Evolutionary conservation across 2,113 vertebrate species (phyloP).

Genomic region (Halichoerus grypus): DNA sequence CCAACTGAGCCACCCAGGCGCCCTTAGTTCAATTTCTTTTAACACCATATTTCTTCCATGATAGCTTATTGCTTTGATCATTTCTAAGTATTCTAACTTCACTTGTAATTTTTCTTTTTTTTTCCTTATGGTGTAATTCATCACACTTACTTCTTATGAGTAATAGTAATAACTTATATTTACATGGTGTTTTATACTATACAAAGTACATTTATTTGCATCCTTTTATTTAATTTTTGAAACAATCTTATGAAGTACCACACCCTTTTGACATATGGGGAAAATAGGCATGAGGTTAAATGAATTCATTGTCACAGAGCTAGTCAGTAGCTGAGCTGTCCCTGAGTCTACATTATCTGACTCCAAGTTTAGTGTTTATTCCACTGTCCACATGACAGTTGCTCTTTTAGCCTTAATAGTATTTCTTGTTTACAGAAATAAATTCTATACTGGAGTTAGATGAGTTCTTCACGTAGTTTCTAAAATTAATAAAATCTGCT

Average conservation of each 20-base stretch:
- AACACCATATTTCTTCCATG: not conserved
- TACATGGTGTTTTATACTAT: not conserved
- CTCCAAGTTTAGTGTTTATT: not conserved
- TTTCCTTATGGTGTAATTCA: not conserved
- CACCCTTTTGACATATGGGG: not conserved
- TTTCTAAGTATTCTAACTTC: not conserved
- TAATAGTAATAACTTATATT: not conserved
- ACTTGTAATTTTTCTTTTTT: constrained; percentile 18
- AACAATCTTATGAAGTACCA: not conserved
- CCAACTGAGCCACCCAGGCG: no score
- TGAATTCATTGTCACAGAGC: not conserved
- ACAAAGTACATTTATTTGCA: not conserved
- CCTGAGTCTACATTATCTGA: not conserved
- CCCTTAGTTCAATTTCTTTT: not conserved
- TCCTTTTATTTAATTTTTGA: constrained; percentile 39
- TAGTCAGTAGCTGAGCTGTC: not conserved
- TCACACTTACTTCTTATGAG: not conserved
- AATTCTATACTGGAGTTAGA: not conserved
- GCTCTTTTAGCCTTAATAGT: not conserved
- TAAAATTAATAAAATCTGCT: constrained; percentile 47
- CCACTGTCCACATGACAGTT: not conserved
- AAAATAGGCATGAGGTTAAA: constrained; percentile 25
- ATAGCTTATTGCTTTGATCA: constrained; percentile 30
- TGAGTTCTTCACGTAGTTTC: not conserved
- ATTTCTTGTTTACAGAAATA: constrained; percentile 44